Percentiles rank a stretch among this genome's conserved stretches.
Conservation (phyloP, 2,888 invertebrate genomes). For the Pseudeuparius sepicola region DNA sequence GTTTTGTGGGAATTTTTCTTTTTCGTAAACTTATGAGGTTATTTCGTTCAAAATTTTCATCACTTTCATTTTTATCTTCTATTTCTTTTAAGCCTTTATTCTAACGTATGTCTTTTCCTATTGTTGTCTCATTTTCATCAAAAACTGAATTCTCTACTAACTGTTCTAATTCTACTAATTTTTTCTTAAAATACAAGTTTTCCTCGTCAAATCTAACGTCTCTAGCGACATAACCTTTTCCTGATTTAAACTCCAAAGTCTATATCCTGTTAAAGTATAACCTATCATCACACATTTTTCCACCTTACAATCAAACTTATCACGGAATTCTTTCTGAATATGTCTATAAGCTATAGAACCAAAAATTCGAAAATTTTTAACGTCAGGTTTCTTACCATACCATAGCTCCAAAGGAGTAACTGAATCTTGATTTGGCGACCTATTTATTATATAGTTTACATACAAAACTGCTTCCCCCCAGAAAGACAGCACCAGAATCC, state of each 20-base stretch:
- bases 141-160: too few species aligned
- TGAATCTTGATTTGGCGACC: neutral
- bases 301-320: constrained; percentile 15
- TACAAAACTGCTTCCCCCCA: constrained; percentile 3
- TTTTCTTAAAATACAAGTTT: constrained; percentile 14
- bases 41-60: constrained; percentile 7
- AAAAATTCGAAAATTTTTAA: too few species aligned
- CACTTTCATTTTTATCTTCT: constrained; percentile 5
- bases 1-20: constrained; percentile 7
- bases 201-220: constrained; percentile 14
- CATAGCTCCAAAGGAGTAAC: too few species aligned
- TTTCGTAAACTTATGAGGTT: constrained; percentile 11
- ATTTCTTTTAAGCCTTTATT: too few species aligned
- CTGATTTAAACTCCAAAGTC: constrained; percentile 18
- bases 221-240: constrained; percentile 16
- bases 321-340: constrained; percentile 14
- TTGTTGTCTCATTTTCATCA: constrained; percentile 8
- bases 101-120: constrained; percentile 4
- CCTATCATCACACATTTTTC: constrained; percentile 19
- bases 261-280: constrained; percentile 18
- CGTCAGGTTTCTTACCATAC: too few species aligned
- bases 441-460: constrained; percentile 3
- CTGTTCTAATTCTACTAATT: too few species aligned
- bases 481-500: constrained; percentile 7
- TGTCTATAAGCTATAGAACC: constrained; percentile 14